A percentile compares a stretch with the other conserved stretches of the same genome.
Evolutionary conservation across 2,888 invertebrate genomes (phyloP).

Genomic region (Anticlea derivata): DNA sequence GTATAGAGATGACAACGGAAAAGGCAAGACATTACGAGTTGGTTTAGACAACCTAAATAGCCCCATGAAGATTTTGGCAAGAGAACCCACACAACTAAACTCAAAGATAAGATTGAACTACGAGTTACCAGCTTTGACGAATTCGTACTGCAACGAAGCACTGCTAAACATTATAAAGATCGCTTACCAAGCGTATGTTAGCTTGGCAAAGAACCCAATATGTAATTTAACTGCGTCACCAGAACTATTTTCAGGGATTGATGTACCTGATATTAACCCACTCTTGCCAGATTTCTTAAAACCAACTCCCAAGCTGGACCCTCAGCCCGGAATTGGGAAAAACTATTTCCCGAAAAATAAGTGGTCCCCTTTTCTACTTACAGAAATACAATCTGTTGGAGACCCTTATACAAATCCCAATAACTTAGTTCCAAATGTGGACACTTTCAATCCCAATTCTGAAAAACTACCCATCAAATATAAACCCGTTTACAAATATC

Average conservation of each 20-base stretch:
- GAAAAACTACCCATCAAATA: background rate
- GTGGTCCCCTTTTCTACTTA: background rate
- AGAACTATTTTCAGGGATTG: background rate
- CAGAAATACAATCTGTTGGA: background rate
- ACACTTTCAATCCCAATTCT: background rate
- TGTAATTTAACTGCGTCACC: constrained; percentile 7
- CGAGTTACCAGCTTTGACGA: constrained; percentile 13
- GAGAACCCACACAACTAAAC: background rate
- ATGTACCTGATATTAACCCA: background rate
- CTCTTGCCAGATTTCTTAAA: background rate
- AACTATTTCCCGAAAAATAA: background rate
- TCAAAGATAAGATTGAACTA: constrained; percentile 2
- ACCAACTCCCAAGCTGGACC: background rate
- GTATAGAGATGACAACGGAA: constrained; percentile 9
- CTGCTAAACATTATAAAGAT: constrained; percentile 16
- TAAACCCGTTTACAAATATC: background rate
- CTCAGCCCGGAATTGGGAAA: background rate
- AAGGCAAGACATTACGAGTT: background rate
- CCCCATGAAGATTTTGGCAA: background rate
- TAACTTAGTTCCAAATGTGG: background rate
- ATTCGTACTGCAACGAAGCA: constrained; percentile 18
- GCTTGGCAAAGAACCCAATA: constrained; percentile 12
- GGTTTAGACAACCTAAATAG: background rate
- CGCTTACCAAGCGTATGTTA: constrained; percentile 13
- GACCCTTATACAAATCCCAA: background rate